Conservation (phyloP, 2,888 invertebrate genomes). For the Alentia gelatinosa region DNA sequence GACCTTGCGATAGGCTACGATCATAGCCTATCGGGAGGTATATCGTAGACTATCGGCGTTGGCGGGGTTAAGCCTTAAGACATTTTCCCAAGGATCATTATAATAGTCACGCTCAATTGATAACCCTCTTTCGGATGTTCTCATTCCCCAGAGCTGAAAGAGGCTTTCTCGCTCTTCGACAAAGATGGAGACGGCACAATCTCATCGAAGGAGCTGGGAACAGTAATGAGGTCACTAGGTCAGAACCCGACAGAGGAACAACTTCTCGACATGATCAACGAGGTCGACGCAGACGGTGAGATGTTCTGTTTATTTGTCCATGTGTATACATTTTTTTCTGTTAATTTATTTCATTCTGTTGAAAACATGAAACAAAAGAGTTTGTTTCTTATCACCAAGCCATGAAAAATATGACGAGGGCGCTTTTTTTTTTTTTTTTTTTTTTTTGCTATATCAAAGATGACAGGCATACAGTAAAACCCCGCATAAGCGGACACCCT, state of each 20-base stretch:
- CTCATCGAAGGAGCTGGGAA: constrained; percentile 21
- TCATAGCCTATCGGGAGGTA: no score
- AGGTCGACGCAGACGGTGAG: constrained; percentile 36
- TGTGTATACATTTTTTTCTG: background rate
- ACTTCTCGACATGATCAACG: constrained; percentile 33
- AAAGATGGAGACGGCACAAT: constrained; percentile 21
- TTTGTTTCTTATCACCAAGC: no score
- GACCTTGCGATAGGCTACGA: no score
- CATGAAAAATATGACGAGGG: no score
- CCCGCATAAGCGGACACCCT: no score
- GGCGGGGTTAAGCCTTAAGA: no score
- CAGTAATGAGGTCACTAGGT: constrained; percentile 18
- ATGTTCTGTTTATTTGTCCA: background rate
- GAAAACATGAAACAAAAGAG: background rate
- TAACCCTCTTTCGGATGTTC: background rate
- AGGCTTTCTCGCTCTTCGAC: constrained; percentile 20
- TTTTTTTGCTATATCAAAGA: no score
- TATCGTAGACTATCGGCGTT: no score
- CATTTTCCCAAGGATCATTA: no score
- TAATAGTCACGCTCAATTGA: no score
- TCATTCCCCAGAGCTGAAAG: constrained; percentile 5
- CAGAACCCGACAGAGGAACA: constrained; percentile 29
- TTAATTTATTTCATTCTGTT: background rate
- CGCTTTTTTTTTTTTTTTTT: background rate
- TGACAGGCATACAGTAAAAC: no score